Conservation (phyloP, 2,888 invertebrate species). For the Eupithecia dodoneata region DNA sequence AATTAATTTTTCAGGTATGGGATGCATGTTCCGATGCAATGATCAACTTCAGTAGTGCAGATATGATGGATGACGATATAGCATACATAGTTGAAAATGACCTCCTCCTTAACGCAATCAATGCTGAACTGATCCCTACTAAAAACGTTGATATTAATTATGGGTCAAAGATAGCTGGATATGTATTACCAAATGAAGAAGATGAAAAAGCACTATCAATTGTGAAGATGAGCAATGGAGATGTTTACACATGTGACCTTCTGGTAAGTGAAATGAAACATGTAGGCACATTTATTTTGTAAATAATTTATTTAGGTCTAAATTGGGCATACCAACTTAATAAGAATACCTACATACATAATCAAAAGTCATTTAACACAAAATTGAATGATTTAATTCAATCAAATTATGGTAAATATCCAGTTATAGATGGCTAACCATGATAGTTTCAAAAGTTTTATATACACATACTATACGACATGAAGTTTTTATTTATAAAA, state of each 20-base stretch:
- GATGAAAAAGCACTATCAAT: slow-evolving; percentile 58
- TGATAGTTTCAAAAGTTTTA: neutral
- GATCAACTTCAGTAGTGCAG: slow-evolving; percentile 91
- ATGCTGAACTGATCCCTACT: slow-evolving; percentile 80
- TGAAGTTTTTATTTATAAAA: neutral
- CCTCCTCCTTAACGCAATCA: slow-evolving; percentile 90
- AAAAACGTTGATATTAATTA: slow-evolving; percentile 87
- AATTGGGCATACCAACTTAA: neutral
- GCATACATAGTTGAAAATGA: slow-evolving; percentile 98
- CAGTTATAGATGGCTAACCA: too few species aligned
- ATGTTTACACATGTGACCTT: slow-evolving; percentile 86
- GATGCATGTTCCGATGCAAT: slow-evolving; percentile 95
- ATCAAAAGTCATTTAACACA: too few species aligned
- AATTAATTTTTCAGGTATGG: slow-evolving; percentile 90
- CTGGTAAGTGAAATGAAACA: slow-evolving; percentile 83
- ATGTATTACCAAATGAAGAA: slow-evolving; percentile 79
- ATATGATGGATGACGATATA: slow-evolving; percentile 88
- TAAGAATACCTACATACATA: neutral
- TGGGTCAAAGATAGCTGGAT: slow-evolving; percentile 87
- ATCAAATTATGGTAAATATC: too few species aligned
- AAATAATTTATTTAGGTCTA: neutral
- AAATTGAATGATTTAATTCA: too few species aligned
- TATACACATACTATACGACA: neutral
- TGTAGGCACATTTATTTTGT: neutral
- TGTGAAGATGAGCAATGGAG: slow-evolving; percentile 87